Evolutionary conservation across 1,140 invertebrate species (phyloP).

Genomic region (Nilaparvata lugens): DNA sequence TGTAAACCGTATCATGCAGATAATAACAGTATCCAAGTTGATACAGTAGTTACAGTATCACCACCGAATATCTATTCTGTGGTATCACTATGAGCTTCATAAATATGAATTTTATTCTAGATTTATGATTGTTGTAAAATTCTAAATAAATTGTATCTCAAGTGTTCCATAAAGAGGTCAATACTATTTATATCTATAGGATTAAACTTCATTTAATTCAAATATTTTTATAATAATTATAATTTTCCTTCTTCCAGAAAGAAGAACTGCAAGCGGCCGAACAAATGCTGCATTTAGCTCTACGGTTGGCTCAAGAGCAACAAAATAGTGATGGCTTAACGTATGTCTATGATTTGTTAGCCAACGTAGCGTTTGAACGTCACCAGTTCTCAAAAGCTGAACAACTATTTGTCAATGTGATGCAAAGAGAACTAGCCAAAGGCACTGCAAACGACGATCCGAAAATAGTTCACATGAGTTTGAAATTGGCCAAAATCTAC

Average conservation of each 20-base stretch:
- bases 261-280: conserved; percentile 72
- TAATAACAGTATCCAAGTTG: too few relatives aligned
- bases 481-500: conserved; percentile 63
- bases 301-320: conserved; percentile 71
- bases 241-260: conserved; percentile 40
- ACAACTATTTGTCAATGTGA: conserved; percentile 67
- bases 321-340: conserved; percentile 64
- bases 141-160: too few relatives aligned
- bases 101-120: too few relatives aligned
- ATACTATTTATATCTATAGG: too few relatives aligned
- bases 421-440: conserved; percentile 59
- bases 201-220: too few relatives aligned
- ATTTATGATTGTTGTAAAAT: too few relatives aligned
- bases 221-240: too few relatives aligned
- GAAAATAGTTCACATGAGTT: conserved; percentile 62
- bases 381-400: conserved; percentile 74
- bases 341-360: conserved; percentile 84
- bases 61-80: too few relatives aligned
- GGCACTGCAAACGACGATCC: conserved; percentile 63
- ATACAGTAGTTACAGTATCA: too few relatives aligned
- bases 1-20: too few relatives aligned
- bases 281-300: conserved; percentile 69
- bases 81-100: too few relatives aligned
- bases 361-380: conserved; percentile 73
- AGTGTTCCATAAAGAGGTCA: too few relatives aligned